Base-by-base conservation (phyloP, 2,888 invertebrate species). In the Idaea biselata region DNA sequence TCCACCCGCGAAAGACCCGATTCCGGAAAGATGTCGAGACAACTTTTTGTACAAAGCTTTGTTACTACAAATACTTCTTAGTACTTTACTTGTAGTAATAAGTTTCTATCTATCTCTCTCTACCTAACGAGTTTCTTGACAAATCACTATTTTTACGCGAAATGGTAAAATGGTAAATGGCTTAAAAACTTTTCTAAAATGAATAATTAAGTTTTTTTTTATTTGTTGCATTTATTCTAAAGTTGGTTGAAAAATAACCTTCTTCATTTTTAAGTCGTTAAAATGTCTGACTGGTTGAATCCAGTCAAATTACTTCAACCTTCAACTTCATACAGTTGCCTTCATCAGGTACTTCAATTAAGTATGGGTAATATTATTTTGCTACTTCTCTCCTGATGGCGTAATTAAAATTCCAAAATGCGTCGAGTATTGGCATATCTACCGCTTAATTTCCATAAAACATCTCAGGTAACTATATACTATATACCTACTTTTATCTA, bases 391-490 rank as follows among this genome's bases (percentile, higher is more conserved):
- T 63, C 65, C 64, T 61, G 61, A 69, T 69, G 66, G 67, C 67
- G 63, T 69, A 71, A 71, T 71, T 68, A 61, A 62, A 67, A 69
- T 71, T 67, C 63, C 58, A 67, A 60, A 67, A 66, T 61, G 66
- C 60, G 61, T 68, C 63, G 67, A 54, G 60, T 63, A 65, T 67
- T 60, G 7, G 44, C 44, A 44, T 44, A 44, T 14, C 8, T 65
- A 71, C 66, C 56, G 59, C 69, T 69, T 63, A 64, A 68, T 71
- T 71, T 67, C 61, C 67, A 69, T 69, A 65, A 57, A 60, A 60
- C 63, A 62, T 60, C 64, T 58, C 32, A 60, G 25, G 25, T 61
- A 58, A 55, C 59, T 60, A 64, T 54, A 59, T 58, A 55, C 59
- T 60, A 64, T 54, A 59, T 58, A 58, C 32, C 53, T 59, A 63